Percentiles rank a stretch among this genome's conserved stretches.
Evolutionary conservation across 2,888 invertebrate species (phyloP).

Genomic region (Drosophila maculinotata): DNA sequence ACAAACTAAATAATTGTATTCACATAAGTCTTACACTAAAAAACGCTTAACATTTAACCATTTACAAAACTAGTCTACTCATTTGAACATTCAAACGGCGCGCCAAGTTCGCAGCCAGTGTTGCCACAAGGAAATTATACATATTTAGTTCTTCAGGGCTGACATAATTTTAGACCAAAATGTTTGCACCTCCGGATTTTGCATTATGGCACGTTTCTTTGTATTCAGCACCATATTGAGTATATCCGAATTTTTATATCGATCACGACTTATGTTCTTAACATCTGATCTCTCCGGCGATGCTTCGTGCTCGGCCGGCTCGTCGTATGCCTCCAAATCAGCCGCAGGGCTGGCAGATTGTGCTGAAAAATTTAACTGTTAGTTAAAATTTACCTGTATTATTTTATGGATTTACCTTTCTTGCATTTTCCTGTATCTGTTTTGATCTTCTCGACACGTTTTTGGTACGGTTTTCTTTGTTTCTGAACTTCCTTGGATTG

Average conservation of each 20-base stretch:
- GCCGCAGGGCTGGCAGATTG: constrained; percentile 49
- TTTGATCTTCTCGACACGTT: constrained; percentile 72
- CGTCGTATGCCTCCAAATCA: constrained; percentile 60
- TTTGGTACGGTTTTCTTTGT: constrained; percentile 77
- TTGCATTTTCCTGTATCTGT: constrained; percentile 46
- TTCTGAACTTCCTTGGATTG: constrained; percentile 65
- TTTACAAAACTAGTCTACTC: not conserved
- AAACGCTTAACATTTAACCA: not conserved
- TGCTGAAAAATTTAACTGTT: constrained; percentile 15
- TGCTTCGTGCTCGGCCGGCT: constrained; percentile 49
- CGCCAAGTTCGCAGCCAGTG: not conserved
- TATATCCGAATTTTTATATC: constrained; percentile 82
- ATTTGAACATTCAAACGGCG: constrained; percentile 4
- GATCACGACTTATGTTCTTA: constrained; percentile 65
- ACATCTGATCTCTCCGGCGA: constrained; percentile 54
- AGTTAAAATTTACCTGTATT: not conserved
- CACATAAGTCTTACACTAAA: not conserved
- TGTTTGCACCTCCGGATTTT: constrained; percentile 80
- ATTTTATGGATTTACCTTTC: constrained; percentile 34
- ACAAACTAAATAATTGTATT: not conserved
- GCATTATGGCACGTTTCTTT: constrained; percentile 81
- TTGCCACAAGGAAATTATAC: constrained; percentile 5
- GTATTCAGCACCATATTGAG: constrained; percentile 79
- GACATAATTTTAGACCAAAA: constrained; percentile 79
- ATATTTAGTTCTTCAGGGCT: constrained; percentile 68